Base-by-base conservation (phyloP, 1,140 invertebrate genomes). In the Epicauta chinensis region DNA sequence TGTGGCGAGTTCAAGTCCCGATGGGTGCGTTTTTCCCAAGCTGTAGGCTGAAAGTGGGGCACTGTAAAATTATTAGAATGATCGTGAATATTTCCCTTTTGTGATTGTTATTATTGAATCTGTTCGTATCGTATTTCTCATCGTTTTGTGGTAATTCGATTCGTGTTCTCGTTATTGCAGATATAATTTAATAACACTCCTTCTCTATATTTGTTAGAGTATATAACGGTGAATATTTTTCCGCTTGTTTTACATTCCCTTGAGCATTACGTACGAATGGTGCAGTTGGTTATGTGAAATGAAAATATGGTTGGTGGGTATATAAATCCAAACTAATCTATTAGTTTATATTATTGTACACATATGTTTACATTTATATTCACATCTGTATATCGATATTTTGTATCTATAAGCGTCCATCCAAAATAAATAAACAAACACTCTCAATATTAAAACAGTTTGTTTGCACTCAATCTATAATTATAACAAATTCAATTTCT, bases 291-390 rank as follows among this genome's bases (percentile, higher is more conserved):
- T 39, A 42, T 39, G 46, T 37, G 45, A 48, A 55, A 55, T 42
- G 39, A 55, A 41, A 42, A 49, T 49, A 37, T 47, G 45, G 37
- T 41, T n/a, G n/a, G n/a, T n/a, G n/a, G n/a, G n/a, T 7, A 48
- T 49, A 40, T 35, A 55, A 55, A 55, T 55, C 45, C 36, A 49
- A 55, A 55, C 53, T 49, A 55, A 55, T 55, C 45, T 55, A 48
- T 38, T 45, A 42, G 48, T 46, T 49, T 45, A 49, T 45, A 23
- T 23, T 23, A 7, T 23, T 23, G 7, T 23, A 23, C 7, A 23
- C 17, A 23, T 7, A 23, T 23, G 17, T 23, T 23, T 23, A 23
- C 17, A 23, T 7, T n/a, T 4, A 23, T 7, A 23, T 23, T 23
- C 17, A 23, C 17, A 23, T 23, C 17, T 23, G 3, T 23, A 23